phyloP scores from a whole-genome alignment of 1,140 invertebrate genomes.

The Acromyrmex charruanus region DNA sequence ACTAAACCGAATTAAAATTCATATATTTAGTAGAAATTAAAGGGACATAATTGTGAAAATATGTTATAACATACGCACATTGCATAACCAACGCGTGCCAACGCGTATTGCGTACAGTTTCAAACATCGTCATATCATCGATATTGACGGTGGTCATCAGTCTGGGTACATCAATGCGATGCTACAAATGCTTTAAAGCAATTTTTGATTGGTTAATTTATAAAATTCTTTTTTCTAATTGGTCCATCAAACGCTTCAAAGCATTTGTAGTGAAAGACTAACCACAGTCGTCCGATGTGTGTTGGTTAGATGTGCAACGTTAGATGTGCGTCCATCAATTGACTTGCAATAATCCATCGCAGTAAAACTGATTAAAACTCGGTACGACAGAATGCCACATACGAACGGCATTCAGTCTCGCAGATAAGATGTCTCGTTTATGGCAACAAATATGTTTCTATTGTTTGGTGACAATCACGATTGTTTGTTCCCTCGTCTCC shows the following conservation, averaged over 20 bases:
- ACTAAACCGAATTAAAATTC: too few species aligned
- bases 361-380: conserved; percentile 31
- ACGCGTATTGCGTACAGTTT: not conserved
- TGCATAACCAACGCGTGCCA: too few species aligned
- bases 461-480: not conserved
- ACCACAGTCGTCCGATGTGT: not conserved
- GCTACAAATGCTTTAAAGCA: too few species aligned
- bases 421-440: conserved; percentile 52
- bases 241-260: too few species aligned
- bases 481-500: not conserved
- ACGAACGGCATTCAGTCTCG: not conserved
- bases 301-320: not conserved
- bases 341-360: not conserved
- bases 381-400: conserved; percentile 51
- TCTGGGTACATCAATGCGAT: too few species aligned
- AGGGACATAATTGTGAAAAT: too few species aligned
- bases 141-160: too few species aligned
- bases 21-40: too few species aligned
- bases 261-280: too few species aligned
- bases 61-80: too few species aligned
- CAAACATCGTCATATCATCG: not conserved
- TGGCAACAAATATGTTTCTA: conserved; percentile 37
- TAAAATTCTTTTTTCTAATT: too few species aligned
- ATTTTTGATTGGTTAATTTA: too few species aligned
- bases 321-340: not conserved